Evolutionary conservation across 1,140 invertebrate species (phyloP), one percentile per base, ranked within the genome.

Genomic region (Acromyrmex heyeri): DNA sequence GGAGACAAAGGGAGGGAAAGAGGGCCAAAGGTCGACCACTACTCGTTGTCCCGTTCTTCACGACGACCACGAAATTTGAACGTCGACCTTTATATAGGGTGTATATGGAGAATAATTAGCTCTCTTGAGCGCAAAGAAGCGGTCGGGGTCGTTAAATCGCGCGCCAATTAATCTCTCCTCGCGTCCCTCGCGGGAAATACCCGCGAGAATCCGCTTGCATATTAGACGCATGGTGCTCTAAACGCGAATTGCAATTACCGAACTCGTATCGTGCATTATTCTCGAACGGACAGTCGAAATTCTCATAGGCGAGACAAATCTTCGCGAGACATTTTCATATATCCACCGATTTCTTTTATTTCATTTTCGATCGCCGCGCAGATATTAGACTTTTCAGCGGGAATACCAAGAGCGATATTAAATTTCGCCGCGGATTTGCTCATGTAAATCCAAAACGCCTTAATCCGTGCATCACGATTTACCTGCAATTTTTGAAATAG

Each of bases 21-120:
- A 21, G 48, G n/a, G 24, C 7, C 38, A 14, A 12, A 27, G 24
- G 77, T 77, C 34, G 64, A 44, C 57, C 59, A 69, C 38, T 53
- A 57, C 85, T 70, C 48, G 70, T 75, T 69, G 57, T 73, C 59
- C 34, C 53, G 53, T 75, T 87, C 86, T 89, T 89, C 88, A 27
- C 85, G 79, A 77, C 65, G 38, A 38, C 86, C 79, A 12, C 73
- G 30, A 79, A 75, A 87, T 89, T 89, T 67, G 67, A 82, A 61
- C 48, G 73, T 34, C 79, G 65, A 75, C 72, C 48, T 38, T 61
- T 30, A 16, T 48, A 30, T n/a, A 18, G 34, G n/a, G 65, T 34
- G 50, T 24, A 34, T 55, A 27, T 27, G n/a, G 44, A n/a, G 88
- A 87, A 85, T 89, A 89, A 89, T 89, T 87, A 87, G 67, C 67